Base-by-base conservation (phyloP, 2,888 invertebrate species). In the Drosophila meridiana region DNA sequence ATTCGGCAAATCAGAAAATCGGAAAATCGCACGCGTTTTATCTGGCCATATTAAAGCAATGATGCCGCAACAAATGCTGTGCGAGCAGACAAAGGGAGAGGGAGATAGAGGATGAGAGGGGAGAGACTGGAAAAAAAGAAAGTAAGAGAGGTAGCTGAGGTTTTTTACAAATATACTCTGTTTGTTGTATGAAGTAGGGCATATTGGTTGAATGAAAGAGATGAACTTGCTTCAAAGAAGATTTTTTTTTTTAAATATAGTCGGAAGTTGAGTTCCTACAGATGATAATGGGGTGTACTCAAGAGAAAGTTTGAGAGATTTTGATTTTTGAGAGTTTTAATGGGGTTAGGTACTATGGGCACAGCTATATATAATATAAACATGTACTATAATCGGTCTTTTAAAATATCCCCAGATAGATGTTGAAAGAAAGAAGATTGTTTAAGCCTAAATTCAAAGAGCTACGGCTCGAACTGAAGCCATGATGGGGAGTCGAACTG, bases 1-100 rank as follows among this genome's bases (percentile, higher is more conserved):
- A 69, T 58, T 61, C 45, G 69, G 30, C 34, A 55, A 55, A 55
- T 55, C 53, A 20, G 50, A 52, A 34, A 52, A 34, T 34, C 34
- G 34, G 34, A 34, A 20, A 20, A 34, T 68, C 52, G 69, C 20
- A 43, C 57, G n/a, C 42, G 57, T 55, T 38, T 28, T 69, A 82
- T 79, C 69, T 48, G 30, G 30, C 85, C 85, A 83, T 79, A 85
- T 76, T 79, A 69, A 77, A 74, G 62, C 75, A 76, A 76, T 84
- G 85, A 82, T 78, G 70, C 63, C 65, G 30, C 56, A 80, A 56
- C 82, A 69, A 80, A 69, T 66, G 55, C 26, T 71, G 58, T 4
- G 45, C 5, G 30, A 11, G 26, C 6, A 38, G 36, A 53, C n/a
- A 42, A n/a, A 7, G 26, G 1, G 2, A 9, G 40, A 0, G 3